These are phyloP conservation scores for Abrostola triplasia DNA, from an alignment of 2,888 invertebrate genomes.

Conservation along the genomic window DNA sequence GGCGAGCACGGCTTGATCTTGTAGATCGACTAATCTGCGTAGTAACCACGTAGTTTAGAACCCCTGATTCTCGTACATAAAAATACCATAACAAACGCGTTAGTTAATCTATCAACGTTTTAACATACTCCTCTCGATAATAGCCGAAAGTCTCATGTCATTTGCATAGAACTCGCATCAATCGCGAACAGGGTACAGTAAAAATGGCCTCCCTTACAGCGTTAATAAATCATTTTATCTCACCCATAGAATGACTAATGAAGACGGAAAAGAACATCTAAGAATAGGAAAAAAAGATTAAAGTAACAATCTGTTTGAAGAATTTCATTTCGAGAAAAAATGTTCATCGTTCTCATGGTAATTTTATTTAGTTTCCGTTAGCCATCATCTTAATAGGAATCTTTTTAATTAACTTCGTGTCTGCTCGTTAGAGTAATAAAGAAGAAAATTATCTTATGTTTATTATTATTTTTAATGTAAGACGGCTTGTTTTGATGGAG, in stretches of 20 bases:
- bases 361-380: constrained; percentile 8
- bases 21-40: no score
- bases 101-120: constrained; percentile 15
- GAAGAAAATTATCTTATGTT: constrained; percentile 10
- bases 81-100: constrained; percentile 1
- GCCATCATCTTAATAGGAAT: constrained; percentile 8
- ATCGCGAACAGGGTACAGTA: constrained; percentile 52
- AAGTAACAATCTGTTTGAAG: constrained; percentile 71
- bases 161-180: constrained; percentile 70
- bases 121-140: constrained; percentile 12
- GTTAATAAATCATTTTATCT: constrained; percentile 82
- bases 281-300: constrained; percentile 75
- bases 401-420: constrained; percentile 32
- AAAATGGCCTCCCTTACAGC: constrained; percentile 60
- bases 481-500: constrained; percentile 5
- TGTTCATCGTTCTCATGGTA: constrained; percentile 32
- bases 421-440: constrained; percentile 9
- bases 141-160: constrained; percentile 45
- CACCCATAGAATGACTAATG: constrained; percentile 79
- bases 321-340: constrained; percentile 44
- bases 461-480: constrained; percentile 23
- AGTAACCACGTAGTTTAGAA: no score
- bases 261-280: constrained; percentile 67
- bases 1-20: no score
- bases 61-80: neutral